These are phyloP conservation scores for Leptopilina boulardi DNA, from an alignment of 1,140 invertebrate genomes.

Conservation along the genomic window DNA sequence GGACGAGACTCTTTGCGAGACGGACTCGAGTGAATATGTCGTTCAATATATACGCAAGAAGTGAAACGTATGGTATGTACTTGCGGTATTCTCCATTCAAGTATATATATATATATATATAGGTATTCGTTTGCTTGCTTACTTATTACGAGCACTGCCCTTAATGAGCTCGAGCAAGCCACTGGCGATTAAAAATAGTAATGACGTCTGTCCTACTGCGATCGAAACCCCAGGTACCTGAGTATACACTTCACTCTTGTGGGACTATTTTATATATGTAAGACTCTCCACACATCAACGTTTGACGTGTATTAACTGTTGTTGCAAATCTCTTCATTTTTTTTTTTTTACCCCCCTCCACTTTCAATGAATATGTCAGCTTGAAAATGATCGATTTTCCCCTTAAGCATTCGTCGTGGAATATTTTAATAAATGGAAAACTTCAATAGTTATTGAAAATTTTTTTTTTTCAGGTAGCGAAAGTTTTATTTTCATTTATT, in stretches of 20 bases:
- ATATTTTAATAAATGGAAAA: no score
- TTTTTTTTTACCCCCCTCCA: not conserved
- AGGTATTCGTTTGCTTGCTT: slow-evolving; percentile 36
- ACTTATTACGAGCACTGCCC: slow-evolving; percentile 31
- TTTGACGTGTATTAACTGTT: slow-evolving; percentile 14
- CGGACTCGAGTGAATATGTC: slow-evolving; percentile 47
- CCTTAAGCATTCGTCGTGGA: not conserved
- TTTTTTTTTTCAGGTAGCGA: no score
- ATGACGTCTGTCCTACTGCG: slow-evolving; percentile 35
- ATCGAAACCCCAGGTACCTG: slow-evolving; percentile 13
- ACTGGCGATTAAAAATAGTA: slow-evolving; percentile 40
- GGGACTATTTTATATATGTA: not conserved
- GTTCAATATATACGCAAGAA: slow-evolving; percentile 47
- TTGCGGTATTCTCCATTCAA: slow-evolving; percentile 44
- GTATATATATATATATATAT: slow-evolving; percentile 9
- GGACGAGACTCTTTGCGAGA: slow-evolving; percentile 54
- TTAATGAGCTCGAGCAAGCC: slow-evolving; percentile 36
- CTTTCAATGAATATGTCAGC: not conserved
- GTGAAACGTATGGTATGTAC: slow-evolving; percentile 44
- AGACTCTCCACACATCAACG: not conserved
- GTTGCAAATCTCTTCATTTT: slow-evolving; percentile 8
- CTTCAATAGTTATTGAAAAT: no score
- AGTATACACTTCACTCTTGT: not conserved
- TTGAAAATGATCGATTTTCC: not conserved
- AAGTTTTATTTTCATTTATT: no score